Conservation (phyloP, 2,888 invertebrate species). For the Suillia variegata region DNA sequence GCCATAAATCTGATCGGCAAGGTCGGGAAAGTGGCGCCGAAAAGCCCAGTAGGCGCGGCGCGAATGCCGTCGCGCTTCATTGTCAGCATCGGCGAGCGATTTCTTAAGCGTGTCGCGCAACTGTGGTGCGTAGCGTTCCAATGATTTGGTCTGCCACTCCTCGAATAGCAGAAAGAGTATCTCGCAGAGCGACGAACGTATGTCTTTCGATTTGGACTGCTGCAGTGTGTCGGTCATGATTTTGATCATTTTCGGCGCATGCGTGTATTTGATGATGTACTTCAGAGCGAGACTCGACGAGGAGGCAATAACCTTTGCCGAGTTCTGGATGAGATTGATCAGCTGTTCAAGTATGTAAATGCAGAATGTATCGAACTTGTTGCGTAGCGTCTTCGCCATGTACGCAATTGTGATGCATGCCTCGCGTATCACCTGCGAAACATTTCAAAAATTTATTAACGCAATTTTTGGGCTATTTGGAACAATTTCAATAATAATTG, state of each 20-base stretch:
- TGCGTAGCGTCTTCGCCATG: conserved; percentile 82
- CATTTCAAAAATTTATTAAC: too few species aligned
- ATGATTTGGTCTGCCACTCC: conserved; percentile 81
- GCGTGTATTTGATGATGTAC: conserved; percentile 85
- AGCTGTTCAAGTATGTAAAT: conserved; percentile 81
- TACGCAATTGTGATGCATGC: conserved; percentile 94
- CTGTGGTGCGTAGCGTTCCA: conserved; percentile 80
- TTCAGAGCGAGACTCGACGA: conserved; percentile 85
- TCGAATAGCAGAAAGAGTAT: conserved; percentile 82
- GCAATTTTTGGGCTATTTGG: not conserved
- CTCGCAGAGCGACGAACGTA: conserved; percentile 78
- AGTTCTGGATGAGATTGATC: conserved; percentile 91
- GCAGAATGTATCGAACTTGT: conserved; percentile 84
- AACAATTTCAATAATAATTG: too few species aligned
- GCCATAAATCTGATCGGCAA: conserved; percentile 82
- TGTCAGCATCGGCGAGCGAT: conserved; percentile 93
- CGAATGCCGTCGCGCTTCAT: conserved; percentile 76
- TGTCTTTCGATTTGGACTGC: conserved; percentile 89
- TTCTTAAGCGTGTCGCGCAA: conserved; percentile 84
- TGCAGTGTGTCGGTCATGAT: conserved; percentile 77
- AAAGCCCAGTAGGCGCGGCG: conserved; percentile 88
- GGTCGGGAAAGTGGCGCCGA: conserved; percentile 86
- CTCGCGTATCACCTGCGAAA: conserved; percentile 83
- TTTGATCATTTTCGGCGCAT: conserved; percentile 79
- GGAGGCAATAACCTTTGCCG: conserved; percentile 93